Evolutionary conservation across 2,888 invertebrate genomes (phyloP).

Genomic region (Linyphia triangularis): DNA sequence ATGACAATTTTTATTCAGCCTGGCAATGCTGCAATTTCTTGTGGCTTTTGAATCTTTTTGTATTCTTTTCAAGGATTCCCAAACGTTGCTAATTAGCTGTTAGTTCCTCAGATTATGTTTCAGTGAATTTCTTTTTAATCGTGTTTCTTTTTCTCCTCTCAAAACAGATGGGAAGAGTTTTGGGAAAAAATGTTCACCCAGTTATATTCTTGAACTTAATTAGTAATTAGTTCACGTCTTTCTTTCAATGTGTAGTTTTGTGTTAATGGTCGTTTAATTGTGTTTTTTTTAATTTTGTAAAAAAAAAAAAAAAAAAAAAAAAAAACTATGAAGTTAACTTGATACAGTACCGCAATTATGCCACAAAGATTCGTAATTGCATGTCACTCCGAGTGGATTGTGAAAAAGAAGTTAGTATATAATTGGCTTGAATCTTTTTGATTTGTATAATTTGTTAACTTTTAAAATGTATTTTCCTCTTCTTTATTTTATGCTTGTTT

Average conservation of each 20-base stretch:
- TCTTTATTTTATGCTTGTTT: neutral
- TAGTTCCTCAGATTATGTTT: neutral
- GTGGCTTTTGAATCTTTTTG: neutral
- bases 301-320: no score
- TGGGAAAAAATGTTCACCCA: constrained; percentile 5
- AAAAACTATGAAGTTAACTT: neutral
- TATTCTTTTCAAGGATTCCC: constrained; percentile 15
- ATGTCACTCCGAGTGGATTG: neutral
- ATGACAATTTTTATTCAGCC: neutral
- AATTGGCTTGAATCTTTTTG: neutral
- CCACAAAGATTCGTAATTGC: neutral
- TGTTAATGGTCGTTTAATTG: neutral
- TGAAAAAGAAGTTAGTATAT: neutral
- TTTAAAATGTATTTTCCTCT: neutral
- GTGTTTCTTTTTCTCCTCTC: neutral
- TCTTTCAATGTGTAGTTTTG: neutral
- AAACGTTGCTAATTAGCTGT: constrained; percentile 5
- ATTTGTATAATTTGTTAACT: neutral
- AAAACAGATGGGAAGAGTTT: constrained; percentile 1
- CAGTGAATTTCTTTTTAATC: neutral
- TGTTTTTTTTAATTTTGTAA: no score
- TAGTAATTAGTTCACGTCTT: constrained; percentile 30
- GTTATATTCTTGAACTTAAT: constrained; percentile 33
- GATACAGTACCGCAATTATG: neutral
- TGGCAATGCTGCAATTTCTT: neutral